Base-by-base conservation (phyloP, 2,113 vertebrate species). In the Cricetomys ansorgei region DNA sequence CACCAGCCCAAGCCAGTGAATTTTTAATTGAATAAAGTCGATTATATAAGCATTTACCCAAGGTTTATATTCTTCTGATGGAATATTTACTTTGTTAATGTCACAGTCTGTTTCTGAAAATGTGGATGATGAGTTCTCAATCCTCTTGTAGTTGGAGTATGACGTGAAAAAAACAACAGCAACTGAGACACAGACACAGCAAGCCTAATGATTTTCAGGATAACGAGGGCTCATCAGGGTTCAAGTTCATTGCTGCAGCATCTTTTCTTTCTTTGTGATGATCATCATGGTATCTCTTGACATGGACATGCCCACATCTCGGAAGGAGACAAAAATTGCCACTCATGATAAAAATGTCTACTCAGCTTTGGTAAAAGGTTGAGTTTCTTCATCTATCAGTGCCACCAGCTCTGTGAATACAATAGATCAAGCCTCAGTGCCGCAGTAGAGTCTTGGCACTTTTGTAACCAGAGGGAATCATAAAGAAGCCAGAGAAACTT, bases 331-430 rank as follows among this genome's bases (percentile, higher is more conserved):
- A 59, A 93, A 89, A 86, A 79, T 70, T 96, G 45, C 37, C 77
- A 84, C 92, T 88, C 45, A 90, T 48, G 94, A 96, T 13, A 91
- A 75, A 73, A 96, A 94, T 6, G 16, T 19, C 65, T 12, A 7
- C 73, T 96, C 72, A 70, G 17, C 72, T 89, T 92, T 92, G 76
- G 70, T 59, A 50, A 83, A 86, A 95, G 92, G 40, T 86, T 95
- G 91, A 75, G 94, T 95, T 96, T 97, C 85, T 94, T 91, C 94
- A 90, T 94, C 53, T 89, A 43, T 95, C 90, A 37, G 40, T 88
- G 84, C 92, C 94, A 73, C 2, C 0, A 59, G 50, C 34, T 37
- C 93, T 88, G 8, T 90, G 89, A 88, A 85, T 77, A 45, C 53
- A 93, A 23, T 73, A 91, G 69, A 85, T 89, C 69, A 97, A 69